A percentile compares a stretch with the other conserved stretches of the same genome.
Evolutionary conservation across 2,113 vertebrate genomes (phyloP).

Genomic region (Fukomys damarensis): DNA sequence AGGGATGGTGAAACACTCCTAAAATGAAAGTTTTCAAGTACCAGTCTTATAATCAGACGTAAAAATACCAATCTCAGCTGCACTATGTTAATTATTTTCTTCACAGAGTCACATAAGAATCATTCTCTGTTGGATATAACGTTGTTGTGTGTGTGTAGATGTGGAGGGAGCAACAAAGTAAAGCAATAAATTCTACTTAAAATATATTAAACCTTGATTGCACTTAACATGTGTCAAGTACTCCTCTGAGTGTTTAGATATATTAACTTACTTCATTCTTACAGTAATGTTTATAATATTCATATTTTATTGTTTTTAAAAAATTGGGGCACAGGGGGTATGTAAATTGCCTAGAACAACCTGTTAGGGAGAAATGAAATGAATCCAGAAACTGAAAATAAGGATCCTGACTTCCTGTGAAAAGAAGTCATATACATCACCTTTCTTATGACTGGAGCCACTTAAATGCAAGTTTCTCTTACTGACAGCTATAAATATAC

Average conservation of each 20-base stretch:
- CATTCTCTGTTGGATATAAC: not conserved
- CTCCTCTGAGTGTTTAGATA: not conserved
- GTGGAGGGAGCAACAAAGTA: not conserved
- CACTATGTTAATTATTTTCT: not conserved
- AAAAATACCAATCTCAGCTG: not conserved
- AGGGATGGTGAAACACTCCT: not conserved
- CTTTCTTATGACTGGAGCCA: not conserved
- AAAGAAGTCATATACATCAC: not conserved
- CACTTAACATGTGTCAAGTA: not conserved
- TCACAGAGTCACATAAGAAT: not conserved
- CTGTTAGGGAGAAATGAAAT: not conserved
- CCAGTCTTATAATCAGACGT: not conserved
- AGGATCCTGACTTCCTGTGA: not conserved
- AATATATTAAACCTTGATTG: not conserved
- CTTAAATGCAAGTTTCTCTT: not conserved
- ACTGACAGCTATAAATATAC: not conserved
- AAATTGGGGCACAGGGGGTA: not conserved
- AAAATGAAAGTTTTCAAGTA: not conserved
- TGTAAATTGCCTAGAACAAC: not conserved
- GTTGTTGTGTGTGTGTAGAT: not conserved
- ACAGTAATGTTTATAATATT: not conserved
- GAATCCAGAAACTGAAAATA: not conserved
- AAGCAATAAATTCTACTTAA: not conserved
- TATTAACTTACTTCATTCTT: not conserved
- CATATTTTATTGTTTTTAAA: not conserved